Percentiles rank a stretch among this genome's conserved stretches.
Conservation (phyloP, 2,113 vertebrate genomes). For the Calidris pygmaea region DNA sequence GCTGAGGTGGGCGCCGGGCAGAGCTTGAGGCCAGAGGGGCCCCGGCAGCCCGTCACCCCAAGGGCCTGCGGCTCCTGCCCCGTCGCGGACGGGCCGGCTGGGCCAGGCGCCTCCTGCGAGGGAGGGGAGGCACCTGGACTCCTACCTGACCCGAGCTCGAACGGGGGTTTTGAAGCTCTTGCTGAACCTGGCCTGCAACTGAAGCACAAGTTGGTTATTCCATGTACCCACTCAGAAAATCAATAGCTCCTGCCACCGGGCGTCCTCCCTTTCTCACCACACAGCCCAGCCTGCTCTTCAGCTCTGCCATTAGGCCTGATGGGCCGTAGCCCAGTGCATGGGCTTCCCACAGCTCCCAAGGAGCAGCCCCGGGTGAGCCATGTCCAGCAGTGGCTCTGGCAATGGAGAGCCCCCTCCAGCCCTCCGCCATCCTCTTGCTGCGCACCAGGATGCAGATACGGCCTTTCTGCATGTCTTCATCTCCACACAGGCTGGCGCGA, state of each 20-base stretch:
- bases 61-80: not conserved
- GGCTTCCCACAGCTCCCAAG: not conserved
- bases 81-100: no score
- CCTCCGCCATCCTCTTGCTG: not conserved
- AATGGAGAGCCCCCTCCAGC: accelerated
- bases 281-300: not conserved
- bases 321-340: accelerated
- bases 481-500: accelerated
- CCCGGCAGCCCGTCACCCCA: not conserved
- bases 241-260: not conserved
- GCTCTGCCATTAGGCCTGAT: accelerated
- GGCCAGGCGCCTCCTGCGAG: no score
- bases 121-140: accelerated
- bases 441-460: accelerated
- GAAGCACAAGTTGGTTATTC: not conserved
- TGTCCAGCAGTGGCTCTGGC: not conserved
- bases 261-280: no score
- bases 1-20: not conserved
- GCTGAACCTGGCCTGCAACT: not conserved
- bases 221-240: accelerated
- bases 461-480: not conserved
- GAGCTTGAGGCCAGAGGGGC: no score
- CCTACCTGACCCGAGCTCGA: not conserved
- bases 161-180: not conserved
- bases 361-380: not conserved